phyloP scores from a whole-genome alignment of 2,888 invertebrate species.

The Callimorpha dominula region DNA sequence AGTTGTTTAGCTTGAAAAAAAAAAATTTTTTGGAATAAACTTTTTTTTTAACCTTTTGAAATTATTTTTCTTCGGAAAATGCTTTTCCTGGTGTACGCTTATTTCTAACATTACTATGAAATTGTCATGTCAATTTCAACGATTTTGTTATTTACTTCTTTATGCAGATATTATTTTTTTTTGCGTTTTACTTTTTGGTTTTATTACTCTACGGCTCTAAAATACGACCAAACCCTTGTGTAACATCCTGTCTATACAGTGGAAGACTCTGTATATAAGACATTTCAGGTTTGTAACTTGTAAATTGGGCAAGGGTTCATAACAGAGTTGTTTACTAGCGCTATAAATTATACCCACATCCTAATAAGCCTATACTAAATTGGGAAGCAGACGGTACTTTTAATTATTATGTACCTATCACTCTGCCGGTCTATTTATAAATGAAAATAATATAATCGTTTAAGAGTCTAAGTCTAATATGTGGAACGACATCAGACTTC shows the following conservation, averaged over 20 bases:
- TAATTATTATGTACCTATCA: neutral
- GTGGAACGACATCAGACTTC: too few species aligned
- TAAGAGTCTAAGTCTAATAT: too few species aligned
- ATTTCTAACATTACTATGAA: too few species aligned
- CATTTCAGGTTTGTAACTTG: neutral
- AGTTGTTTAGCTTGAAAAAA: too few species aligned
- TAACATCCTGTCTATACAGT: neutral
- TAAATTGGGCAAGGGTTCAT: constrained; percentile 20
- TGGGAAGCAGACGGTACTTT: constrained; percentile 10
- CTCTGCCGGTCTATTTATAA: neutral
- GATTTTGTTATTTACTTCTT: too few species aligned
- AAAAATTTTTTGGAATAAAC: too few species aligned
- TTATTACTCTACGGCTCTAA: neutral
- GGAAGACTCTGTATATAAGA: neutral
- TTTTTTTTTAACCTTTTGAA: too few species aligned
- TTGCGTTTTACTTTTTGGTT: neutral
- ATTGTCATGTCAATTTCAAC: too few species aligned
- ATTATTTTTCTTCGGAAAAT: too few species aligned
- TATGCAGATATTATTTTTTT: too few species aligned
- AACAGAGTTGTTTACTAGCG: constrained; percentile 7
- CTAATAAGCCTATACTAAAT: constrained; percentile 25
- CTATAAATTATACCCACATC: constrained; percentile 23
- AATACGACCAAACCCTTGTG: neutral
- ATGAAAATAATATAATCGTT: neutral
- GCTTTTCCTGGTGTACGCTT: too few species aligned